Percentiles rank a stretch among this genome's conserved stretches.
Conservation (phyloP, 2,113 vertebrate species). For the Atlantisia rogersi region DNA sequence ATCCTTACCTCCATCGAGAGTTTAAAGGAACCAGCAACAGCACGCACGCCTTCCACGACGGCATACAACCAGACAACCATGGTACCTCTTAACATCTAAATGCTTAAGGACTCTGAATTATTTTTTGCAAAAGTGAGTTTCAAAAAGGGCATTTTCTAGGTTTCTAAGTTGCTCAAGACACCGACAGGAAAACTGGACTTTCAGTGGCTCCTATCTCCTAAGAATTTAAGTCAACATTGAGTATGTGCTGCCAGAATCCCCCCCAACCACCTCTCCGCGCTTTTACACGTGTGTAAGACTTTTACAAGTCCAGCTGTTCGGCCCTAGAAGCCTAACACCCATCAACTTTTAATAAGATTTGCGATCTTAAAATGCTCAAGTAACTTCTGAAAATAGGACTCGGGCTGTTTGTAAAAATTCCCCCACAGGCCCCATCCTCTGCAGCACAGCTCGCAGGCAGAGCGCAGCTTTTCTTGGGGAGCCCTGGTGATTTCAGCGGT, state of each 20-base stretch:
- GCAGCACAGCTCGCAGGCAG: not conserved
- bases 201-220: not conserved
- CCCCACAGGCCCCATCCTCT: not conserved
- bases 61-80: not conserved
- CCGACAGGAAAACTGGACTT: not conserved
- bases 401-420: not conserved
- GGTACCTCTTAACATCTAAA: not conserved
- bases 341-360: conserved; percentile 17
- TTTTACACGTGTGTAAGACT: not conserved
- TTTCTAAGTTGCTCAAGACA: not conserved
- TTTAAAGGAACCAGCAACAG: not conserved
- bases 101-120: not conserved
- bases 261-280: not conserved
- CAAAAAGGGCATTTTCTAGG: not conserved
- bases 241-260: not conserved
- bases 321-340: conserved; percentile 14
- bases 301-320: not conserved
- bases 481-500: not conserved
- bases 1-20: not conserved
- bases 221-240: not conserved
- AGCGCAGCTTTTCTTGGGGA: not conserved
- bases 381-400: not conserved
- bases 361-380: conserved; percentile 6
- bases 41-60: rapidly evolving
- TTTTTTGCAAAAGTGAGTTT: not conserved